Conservation (phyloP, 2,888 invertebrate genomes). For the Chouioia cunea region DNA sequence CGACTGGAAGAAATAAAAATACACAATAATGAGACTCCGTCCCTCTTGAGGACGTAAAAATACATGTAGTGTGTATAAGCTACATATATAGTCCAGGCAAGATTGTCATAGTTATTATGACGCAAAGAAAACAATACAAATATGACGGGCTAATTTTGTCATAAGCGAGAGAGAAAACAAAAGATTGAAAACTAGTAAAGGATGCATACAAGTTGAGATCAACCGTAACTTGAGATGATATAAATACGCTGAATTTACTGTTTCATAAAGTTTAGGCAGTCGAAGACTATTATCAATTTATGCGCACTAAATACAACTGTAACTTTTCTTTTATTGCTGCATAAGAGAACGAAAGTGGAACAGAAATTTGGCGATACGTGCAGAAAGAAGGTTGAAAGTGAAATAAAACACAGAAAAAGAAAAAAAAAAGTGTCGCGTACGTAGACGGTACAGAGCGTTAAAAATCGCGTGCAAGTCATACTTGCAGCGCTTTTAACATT, state of each 20-base stretch:
- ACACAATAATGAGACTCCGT: constrained; percentile 32
- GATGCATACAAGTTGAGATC: too few relatives aligned
- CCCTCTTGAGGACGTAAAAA: not conserved
- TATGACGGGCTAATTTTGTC: not conserved
- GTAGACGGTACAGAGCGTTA: constrained; percentile 32
- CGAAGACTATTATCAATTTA: too few relatives aligned
- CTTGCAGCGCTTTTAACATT: constrained; percentile 24
- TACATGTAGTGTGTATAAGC: too few relatives aligned
- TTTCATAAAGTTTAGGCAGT: too few relatives aligned
- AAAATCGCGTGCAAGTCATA: constrained; percentile 20
- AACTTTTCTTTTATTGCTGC: too few relatives aligned
- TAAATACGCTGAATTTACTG: too few relatives aligned
- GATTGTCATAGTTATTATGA: constrained; percentile 8
- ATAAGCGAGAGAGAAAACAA: too few relatives aligned
- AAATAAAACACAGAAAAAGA: not conserved
- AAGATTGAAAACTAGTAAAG: too few relatives aligned
- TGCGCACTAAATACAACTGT: too few relatives aligned
- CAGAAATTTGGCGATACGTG: too few relatives aligned
- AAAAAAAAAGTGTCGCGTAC: not conserved
- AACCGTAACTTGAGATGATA: too few relatives aligned
- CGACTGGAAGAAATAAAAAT: constrained; percentile 30
- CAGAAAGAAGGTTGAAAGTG: not conserved
- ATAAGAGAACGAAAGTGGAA: not conserved
- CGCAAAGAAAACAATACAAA: constrained; percentile 8
- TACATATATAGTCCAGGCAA: too few relatives aligned